A percentile compares a stretch with the other conserved stretches of the same genome.
These are phyloP conservation scores for Bombus pascuorum DNA, from an alignment of 1,140 invertebrate genomes.

Conservation along the genomic window DNA sequence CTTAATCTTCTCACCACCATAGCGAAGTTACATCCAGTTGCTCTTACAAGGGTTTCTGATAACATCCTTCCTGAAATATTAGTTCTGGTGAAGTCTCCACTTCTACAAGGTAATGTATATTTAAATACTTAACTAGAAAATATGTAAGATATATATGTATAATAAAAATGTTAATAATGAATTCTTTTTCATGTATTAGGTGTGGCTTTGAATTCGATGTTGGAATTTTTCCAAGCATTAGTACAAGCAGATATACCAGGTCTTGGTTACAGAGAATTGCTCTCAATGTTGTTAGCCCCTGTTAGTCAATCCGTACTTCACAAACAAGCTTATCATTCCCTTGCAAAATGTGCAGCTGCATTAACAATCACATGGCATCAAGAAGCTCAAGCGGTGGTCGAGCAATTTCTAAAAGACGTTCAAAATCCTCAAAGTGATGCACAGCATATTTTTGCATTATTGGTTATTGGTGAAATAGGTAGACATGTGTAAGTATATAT, in stretches of 20 bases:
- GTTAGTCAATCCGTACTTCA: slow-evolving; percentile 84
- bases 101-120: slow-evolving; percentile 87
- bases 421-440: slow-evolving; percentile 89
- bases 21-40: slow-evolving; percentile 87
- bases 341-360: slow-evolving; percentile 97
- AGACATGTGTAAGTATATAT: slow-evolving; percentile 89
- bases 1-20: slow-evolving; percentile 90
- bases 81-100: slow-evolving; percentile 93
- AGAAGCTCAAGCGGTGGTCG: slow-evolving; percentile 91
- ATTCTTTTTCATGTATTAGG: slow-evolving; percentile 81
- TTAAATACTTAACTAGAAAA: neutral
- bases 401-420: slow-evolving; percentile 93
- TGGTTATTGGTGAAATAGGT: slow-evolving; percentile 98
- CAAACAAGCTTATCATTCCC: slow-evolving; percentile 93
- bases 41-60: slow-evolving; percentile 86
- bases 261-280: slow-evolving; percentile 90
- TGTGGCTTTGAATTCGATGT: slow-evolving; percentile 92
- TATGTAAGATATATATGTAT: neutral
- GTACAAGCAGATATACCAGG: slow-evolving; percentile 91
- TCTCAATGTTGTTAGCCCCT: slow-evolving; percentile 88
- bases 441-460: slow-evolving; percentile 94
- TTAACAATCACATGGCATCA: slow-evolving; percentile 90
- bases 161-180: neutral
- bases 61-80: slow-evolving; percentile 93
- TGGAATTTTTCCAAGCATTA: slow-evolving; percentile 95